Conservation (phyloP, 2,797 vertebrate genomes). For the Strix occidentalis region DNA sequence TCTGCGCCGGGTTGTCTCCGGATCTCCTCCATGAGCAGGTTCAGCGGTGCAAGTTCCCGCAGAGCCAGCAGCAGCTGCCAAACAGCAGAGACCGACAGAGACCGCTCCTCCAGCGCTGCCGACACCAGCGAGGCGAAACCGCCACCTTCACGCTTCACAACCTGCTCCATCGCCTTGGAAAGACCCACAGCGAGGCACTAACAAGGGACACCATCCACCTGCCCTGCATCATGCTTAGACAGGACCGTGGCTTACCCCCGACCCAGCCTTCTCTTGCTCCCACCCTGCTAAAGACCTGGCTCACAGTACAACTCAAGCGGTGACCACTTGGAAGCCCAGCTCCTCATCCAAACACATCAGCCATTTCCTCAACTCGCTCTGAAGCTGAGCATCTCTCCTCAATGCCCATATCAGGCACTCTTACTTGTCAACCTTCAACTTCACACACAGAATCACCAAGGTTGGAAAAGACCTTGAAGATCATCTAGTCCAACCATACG, state of each 20-base stretch:
- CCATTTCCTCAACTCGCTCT: neutral
- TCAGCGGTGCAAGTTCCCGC: slow-evolving; percentile 26
- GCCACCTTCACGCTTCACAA: slow-evolving; percentile 40
- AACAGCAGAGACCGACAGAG: slow-evolving; percentile 54
- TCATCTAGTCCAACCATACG: neutral
- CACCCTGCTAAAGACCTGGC: neutral
- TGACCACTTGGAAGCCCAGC: neutral
- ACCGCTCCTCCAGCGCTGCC: slow-evolving; percentile 66
- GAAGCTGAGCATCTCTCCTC: neutral
- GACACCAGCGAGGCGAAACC: slow-evolving; percentile 60
- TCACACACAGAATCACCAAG: neutral
- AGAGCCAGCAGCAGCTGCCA: slow-evolving; percentile 75
- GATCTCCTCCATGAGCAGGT: slow-evolving; percentile 70
- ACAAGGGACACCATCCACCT: neutral
- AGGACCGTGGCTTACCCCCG: neutral
- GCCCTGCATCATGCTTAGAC: neutral
- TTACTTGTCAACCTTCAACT: neutral
- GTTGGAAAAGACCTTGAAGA: no score
- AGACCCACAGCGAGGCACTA: neutral
- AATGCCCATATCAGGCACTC: neutral
- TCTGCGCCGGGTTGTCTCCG: slow-evolving; percentile 60
- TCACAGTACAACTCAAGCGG: neutral
- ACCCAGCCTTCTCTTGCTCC: neutral
- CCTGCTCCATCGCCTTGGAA: slow-evolving; percentile 67
- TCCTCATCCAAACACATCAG: neutral